phyloP scores from a whole-genome alignment of 2,113 vertebrate genomes.

The Pongo pygmaeus region DNA sequence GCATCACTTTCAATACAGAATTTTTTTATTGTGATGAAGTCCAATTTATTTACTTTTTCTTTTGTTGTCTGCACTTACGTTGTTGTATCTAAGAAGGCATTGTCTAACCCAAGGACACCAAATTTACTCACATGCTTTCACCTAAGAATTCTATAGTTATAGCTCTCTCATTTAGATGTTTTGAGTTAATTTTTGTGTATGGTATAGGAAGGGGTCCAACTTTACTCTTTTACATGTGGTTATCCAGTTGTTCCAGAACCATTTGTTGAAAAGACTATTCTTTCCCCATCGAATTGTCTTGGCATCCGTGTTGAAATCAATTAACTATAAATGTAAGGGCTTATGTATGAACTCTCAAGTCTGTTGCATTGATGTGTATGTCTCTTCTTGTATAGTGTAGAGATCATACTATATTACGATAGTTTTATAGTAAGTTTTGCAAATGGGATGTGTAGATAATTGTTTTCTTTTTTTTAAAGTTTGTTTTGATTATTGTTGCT shows the following conservation, averaged over 20 bases:
- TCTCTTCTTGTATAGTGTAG: neutral
- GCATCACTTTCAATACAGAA: neutral
- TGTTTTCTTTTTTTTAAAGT: neutral
- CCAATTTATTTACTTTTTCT: neutral
- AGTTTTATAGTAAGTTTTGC: neutral
- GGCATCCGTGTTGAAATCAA: neutral
- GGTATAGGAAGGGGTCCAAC: neutral
- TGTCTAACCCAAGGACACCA: neutral
- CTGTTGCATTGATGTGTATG: neutral
- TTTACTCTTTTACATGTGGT: neutral
- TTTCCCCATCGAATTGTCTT: neutral
- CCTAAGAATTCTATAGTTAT: neutral
- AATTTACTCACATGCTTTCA: neutral
- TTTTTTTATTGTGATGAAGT: constrained; percentile 20
- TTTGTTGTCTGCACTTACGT: neutral
- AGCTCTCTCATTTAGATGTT: neutral
- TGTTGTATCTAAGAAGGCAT: neutral
- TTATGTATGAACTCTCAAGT: neutral
- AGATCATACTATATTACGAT: neutral
- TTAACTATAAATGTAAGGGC: neutral
- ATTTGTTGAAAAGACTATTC: neutral
- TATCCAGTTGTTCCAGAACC: neutral
- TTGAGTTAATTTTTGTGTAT: constrained; percentile 17
- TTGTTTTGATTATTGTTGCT: neutral
- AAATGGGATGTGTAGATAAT: neutral